phyloP scores from a whole-genome alignment of 1,140 invertebrate species.

The Choristoneura fumiferana region DNA sequence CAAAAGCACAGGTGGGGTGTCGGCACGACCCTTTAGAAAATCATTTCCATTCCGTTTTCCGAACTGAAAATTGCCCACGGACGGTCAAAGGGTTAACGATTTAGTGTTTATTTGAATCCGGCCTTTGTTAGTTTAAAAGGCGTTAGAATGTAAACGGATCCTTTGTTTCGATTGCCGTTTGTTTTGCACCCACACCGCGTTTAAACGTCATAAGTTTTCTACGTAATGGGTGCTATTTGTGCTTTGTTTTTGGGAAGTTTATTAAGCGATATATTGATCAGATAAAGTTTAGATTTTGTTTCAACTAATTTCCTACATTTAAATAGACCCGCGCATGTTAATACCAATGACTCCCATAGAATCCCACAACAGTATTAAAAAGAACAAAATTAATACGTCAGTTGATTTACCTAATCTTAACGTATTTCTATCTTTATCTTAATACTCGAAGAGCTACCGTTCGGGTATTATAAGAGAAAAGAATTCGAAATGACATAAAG shows the following conservation, averaged over 20 bases:
- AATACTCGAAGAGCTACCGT: conserved; percentile 12
- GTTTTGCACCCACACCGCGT: conserved; percentile 36
- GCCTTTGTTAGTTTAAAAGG: conserved; percentile 75
- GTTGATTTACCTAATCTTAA: conserved; percentile 10
- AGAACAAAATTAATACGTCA: conserved; percentile 14
- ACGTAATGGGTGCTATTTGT: background rate
- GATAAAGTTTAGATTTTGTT: no score
- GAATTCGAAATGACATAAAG: conserved; percentile 19
- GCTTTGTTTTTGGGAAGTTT: no score
- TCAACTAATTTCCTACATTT: no score
- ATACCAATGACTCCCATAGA: no score
- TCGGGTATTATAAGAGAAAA: conserved; percentile 10
- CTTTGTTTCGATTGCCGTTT: conserved; percentile 69
- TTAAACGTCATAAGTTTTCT: conserved; percentile 17
- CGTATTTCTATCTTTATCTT: conserved; percentile 19
- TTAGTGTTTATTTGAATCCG: conserved; percentile 74
- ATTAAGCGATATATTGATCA: no score
- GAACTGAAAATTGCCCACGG: conserved; percentile 70
- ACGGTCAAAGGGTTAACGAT: conserved; percentile 75
- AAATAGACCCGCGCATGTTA: no score
- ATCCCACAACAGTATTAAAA: background rate
- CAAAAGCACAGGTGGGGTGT: conserved; percentile 32
- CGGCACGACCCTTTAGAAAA: conserved; percentile 50
- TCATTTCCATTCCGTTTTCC: conserved; percentile 72
- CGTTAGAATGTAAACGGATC: conserved; percentile 70